Evolutionary conservation across 1,140 invertebrate genomes (phyloP).

Genomic region (Panagrolaimus sp.): DNA sequence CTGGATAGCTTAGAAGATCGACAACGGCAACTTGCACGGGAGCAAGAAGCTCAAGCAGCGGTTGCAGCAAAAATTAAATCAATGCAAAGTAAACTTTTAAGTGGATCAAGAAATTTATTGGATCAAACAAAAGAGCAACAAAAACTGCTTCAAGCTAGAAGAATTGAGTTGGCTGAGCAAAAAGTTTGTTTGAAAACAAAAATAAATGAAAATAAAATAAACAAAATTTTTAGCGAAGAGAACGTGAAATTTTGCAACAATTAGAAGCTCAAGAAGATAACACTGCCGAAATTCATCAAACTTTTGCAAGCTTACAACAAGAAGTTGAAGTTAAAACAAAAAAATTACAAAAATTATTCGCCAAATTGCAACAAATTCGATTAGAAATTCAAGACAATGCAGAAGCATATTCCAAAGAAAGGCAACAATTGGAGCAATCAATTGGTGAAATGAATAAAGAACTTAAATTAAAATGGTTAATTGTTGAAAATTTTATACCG

Average conservation of each 20-base stretch:
- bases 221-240: conserved; percentile 60
- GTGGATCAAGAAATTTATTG: conserved; percentile 76
- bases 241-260: conserved; percentile 77
- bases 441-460: conserved; percentile 73
- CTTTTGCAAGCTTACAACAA: conserved; percentile 77
- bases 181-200: conserved; percentile 64
- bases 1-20: conserved; percentile 64
- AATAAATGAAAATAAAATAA: conserved; percentile 14
- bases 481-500: conserved; percentile 95
- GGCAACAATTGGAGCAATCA: conserved; percentile 73
- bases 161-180: conserved; percentile 74
- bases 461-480: conserved; percentile 68
- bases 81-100: conserved; percentile 79
- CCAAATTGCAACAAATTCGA: conserved; percentile 65
- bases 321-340: conserved; percentile 86
- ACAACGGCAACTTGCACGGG: conserved; percentile 63
- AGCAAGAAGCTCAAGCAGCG: conserved; percentile 63
- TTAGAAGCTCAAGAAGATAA: conserved; percentile 81
- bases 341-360: conserved; percentile 71
- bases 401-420: conserved; percentile 72
- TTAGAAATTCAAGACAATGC: conserved; percentile 75
- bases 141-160: conserved; percentile 71
- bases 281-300: conserved; percentile 74
- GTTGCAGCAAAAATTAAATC: conserved; percentile 63
- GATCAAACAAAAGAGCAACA: conserved; percentile 85